Base-by-base conservation (phyloP, 92 coral and sea anemone species). In the Epizoanthus stellaris region DNA sequence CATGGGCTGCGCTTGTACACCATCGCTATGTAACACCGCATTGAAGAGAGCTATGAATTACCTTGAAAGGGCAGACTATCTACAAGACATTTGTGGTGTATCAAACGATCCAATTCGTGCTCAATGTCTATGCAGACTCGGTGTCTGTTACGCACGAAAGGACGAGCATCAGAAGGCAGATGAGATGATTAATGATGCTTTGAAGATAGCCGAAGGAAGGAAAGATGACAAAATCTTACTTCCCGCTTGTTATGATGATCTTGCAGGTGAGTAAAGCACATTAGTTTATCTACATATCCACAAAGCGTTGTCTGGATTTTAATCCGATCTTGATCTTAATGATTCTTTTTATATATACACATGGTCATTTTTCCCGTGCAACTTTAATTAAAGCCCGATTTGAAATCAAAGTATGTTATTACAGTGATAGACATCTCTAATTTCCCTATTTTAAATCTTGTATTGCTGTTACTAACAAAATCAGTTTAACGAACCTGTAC, bases 51-150 rank as follows among this genome's bases (percentile, higher is more conserved):
- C 93, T n/a, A 36, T 57, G 43, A 4, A 23, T 39, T 80, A 53
- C 39, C 71, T 67, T 40, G 15, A 40, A 25, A 40, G 14, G 11
- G 71, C 71, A 36, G 39, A 67, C 17, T 40, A 10, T 52, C 11
- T 71, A 42, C 87, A 70, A 13, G 66, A 38, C 5, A 30, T 3
- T 14, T 16, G 65, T 20, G 34, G 43, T 69, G 19, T 76, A 63
- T 30, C 52, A 23, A 3, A 25, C 63, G 79, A 84, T 77, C 11
- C 36, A 9, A 12, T 52, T 52, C 56, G 79, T 4, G 87, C 91
- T 38, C 80, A 73, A 58, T 91, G 80, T 20, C 68, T 88, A 6
- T 80, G 91, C 87, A 91, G 80, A 73, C 75, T 70, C 61, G 94
- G 91, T n/a, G 73, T 80, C 38, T 88, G 91, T 60, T 75, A 47